A percentile compares a stretch with the other conserved stretches of the same genome.
These are phyloP conservation scores for Leptodactylus fallax DNA, from an alignment of 2,797 vertebrate genomes.

Conservation along the genomic window DNA sequence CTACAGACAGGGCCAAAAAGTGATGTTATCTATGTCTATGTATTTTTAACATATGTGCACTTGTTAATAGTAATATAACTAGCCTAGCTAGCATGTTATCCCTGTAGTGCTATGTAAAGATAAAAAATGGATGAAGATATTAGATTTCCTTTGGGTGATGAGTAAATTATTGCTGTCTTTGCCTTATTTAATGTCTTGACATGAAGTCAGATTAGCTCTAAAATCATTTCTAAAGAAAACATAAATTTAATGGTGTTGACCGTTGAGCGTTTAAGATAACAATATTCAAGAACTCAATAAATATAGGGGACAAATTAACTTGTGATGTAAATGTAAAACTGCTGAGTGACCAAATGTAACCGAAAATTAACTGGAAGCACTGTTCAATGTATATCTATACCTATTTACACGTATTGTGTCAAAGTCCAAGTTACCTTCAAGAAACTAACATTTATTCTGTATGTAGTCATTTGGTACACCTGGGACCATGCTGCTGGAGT, in stretches of 20 bases:
- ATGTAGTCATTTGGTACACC: too few relatives aligned
- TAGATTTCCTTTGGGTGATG: slow-evolving; percentile 9
- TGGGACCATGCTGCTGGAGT: too few relatives aligned
- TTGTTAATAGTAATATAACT: slow-evolving; percentile 1
- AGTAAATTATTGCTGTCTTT: not conserved
- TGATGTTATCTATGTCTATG: not conserved
- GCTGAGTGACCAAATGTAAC: not conserved
- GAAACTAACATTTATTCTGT: too few relatives aligned
- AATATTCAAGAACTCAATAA: slow-evolving; percentile 23
- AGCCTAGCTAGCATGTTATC: not conserved
- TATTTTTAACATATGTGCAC: not conserved
- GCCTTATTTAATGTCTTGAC: slow-evolving; percentile 30
- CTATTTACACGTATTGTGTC: too few relatives aligned
- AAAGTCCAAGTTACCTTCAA: too few relatives aligned
- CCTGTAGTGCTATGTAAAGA: not conserved
- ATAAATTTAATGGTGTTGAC: slow-evolving; percentile 42
- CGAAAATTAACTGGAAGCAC: not conserved
- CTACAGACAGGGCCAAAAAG: too few relatives aligned
- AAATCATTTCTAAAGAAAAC: slow-evolving; percentile 33
- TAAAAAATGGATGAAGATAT: not conserved
- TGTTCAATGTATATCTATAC: slow-evolving; percentile 14
- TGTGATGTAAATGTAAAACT: slow-evolving; percentile 21
- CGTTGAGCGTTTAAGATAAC: not conserved
- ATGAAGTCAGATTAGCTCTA: slow-evolving; percentile 4
- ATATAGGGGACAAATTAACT: slow-evolving; percentile 7